These are phyloP conservation scores for Drosophila melanosoma DNA, from an alignment of 2,888 invertebrate genomes.

Conservation along the genomic window DNA sequence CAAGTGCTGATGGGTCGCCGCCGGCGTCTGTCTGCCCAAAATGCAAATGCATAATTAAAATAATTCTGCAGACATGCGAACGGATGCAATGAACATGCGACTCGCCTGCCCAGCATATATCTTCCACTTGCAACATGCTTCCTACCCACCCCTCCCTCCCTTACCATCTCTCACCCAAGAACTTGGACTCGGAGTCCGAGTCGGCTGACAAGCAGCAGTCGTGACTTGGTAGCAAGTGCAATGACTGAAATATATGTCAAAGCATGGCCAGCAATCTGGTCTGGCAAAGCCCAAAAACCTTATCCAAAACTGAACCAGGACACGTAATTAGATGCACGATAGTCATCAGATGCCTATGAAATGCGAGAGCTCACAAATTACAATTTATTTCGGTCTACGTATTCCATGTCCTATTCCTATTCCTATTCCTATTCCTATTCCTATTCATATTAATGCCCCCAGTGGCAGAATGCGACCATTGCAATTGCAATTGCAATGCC, in stretches of 20 bases:
- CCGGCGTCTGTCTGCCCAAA: slow-evolving; percentile 47
- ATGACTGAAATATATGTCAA: slow-evolving; percentile 64
- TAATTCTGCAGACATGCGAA: slow-evolving; percentile 61
- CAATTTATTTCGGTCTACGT: slow-evolving; percentile 23
- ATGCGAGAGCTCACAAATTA: slow-evolving; percentile 65
- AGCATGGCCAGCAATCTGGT: slow-evolving; percentile 29
- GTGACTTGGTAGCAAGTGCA: slow-evolving; percentile 53
- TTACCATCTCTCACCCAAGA: no score
- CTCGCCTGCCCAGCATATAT: slow-evolving; percentile 38
- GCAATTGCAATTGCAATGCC: slow-evolving; percentile 28
- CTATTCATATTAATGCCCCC: not conserved
- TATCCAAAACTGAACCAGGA: slow-evolving; percentile 9
- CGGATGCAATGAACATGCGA: slow-evolving; percentile 64
- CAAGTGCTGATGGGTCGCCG: slow-evolving; percentile 19
- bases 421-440: slow-evolving; percentile 1
- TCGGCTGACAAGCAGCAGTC: not conserved
- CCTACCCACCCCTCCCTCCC: not conserved
- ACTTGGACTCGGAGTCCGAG: not conserved
- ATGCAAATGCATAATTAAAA: slow-evolving; percentile 74
- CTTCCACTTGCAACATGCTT: slow-evolving; percentile 28
- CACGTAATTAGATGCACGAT: slow-evolving; percentile 71
- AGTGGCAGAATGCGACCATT: slow-evolving; percentile 14
- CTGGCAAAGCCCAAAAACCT: slow-evolving; percentile 9
- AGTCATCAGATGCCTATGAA: slow-evolving; percentile 32
- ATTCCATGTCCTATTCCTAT: not conserved